Base-by-base conservation (phyloP, 2,888 invertebrate species). In the Leptopilina myrica region DNA sequence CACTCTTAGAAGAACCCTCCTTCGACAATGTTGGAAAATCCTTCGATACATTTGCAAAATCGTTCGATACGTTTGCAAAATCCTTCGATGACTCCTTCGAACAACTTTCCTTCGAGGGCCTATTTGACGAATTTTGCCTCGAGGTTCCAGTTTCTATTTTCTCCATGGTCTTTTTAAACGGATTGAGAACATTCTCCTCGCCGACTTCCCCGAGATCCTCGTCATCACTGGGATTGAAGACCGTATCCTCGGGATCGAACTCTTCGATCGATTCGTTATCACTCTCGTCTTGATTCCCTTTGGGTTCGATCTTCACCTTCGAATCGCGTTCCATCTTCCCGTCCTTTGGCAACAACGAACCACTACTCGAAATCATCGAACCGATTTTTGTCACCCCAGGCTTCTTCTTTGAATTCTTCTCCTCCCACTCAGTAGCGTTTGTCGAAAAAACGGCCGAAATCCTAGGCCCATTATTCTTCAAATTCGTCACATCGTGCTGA, bases 241-340 rank as follows among this genome's bases (percentile, higher is more conserved):
- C 82, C 40, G 87, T 87, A 83, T 91, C 89, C 6, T 90, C 90
- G 0, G 91, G 91, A 85, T 91, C 91, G 76, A 91, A 91, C 83
- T 91, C 91, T 80, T 91, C 91, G 46, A 90, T 87, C 1, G 90
- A 90, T 64, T 91, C 90, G 65, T 88, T 87, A 65, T 89, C 89
- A 56, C 87, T 87, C 9, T 33, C 53, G n/a, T 76, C 64, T 12
- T 78, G 40, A 53, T 49, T 49, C 14, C 15, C 15, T 14, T 67
- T 43, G 40, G 64, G 43, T 5, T 64, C 14, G 0, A 81, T 43
- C 43, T 43, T 8, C 43, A 8, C 43, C 6, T 43, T 43, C 8
- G 3, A 5, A 5, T 43, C 43, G 8, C 33, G 0, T 49, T 49
- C 2, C 3, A 9, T 12, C 0, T 12, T 49, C 49, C 49, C 33